Base-by-base conservation (phyloP, 2,113 vertebrate species). In the Cephalopholis sonnerati region DNA sequence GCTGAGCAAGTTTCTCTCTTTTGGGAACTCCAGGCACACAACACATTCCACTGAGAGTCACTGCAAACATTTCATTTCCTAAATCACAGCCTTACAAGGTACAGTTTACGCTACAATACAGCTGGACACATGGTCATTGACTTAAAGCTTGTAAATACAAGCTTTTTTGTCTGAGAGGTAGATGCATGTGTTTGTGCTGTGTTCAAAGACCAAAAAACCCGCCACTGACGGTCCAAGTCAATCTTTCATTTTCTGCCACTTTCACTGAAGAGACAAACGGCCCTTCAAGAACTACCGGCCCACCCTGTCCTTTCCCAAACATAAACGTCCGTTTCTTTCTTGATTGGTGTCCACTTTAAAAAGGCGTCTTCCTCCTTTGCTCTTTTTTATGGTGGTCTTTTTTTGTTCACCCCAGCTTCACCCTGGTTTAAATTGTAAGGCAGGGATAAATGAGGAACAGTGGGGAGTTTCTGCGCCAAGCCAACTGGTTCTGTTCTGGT, bases 361-460 rank as follows among this genome's bases (percentile, higher is more conserved):
- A 90, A 85, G 32, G 63, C 54, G 53, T 69, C 76, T 86, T 90
- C 80, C 72, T 36, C 22, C 83, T 73, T 68, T 74, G 51, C 59
- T 86, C 88, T 90, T 70, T 53, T 57, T 66, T 36, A 36, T 24
- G 82, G 85, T 91, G 88, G 88, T 90, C 90, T 69, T 71, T 68
- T 68, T 61, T 79, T 71, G 59, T 70, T 90, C 62, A 86, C 81
- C 82, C 50, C 5, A 7, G 36, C 67, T 90, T 89, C 58, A 86
- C 87, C 84, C 81, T 44, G 74, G 66, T 69, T 87, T 83, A 91
- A 96, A 95, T 93, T 93, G 91, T 87, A 84, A 83, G 85, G 89
- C 51, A 77, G 84, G 81, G 88, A 86, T 85, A 79, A 90, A 79
- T 84, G 58, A 55, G 77, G 81, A 82, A 83, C 79, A 83, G 86